Conservation (phyloP, 2,888 invertebrate genomes). For the Neoaliturus tenellus region DNA sequence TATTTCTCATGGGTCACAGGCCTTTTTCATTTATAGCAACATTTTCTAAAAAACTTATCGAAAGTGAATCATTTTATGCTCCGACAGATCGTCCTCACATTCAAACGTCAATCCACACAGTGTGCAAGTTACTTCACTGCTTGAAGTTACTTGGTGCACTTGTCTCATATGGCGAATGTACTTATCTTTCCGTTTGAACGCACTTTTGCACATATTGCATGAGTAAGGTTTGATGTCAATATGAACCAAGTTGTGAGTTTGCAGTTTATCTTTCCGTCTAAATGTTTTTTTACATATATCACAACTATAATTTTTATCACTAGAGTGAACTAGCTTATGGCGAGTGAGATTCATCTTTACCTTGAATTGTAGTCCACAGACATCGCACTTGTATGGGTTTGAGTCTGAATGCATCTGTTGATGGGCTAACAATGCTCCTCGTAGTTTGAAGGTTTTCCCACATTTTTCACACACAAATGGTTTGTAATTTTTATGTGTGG, state of each 20-base stretch:
- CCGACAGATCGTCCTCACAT: constrained; percentile 1
- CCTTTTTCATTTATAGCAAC: too few relatives aligned
- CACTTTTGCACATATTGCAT: neutral
- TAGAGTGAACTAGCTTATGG: constrained; percentile 3
- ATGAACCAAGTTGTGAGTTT: constrained; percentile 5
- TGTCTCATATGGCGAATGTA: neutral
- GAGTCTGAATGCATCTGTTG: neutral
- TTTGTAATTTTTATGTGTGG: neutral
- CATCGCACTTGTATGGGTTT: neutral
- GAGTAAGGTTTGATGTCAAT: constrained; percentile 1
- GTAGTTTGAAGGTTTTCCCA: constrained; percentile 24
- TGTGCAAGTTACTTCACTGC: neutral
- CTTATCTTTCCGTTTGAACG: constrained; percentile 38
- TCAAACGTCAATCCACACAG: neutral
- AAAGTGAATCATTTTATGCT: constrained; percentile 4
- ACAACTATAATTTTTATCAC: neutral
- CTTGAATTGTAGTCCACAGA: neutral
- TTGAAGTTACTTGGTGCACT: neutral
- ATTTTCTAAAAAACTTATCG: neutral
- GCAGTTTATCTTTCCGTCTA: constrained; percentile 28
- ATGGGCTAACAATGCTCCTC: neutral
- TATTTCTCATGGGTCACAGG: too few relatives aligned
- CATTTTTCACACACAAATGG: neutral
- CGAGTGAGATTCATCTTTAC: neutral
- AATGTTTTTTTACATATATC: neutral